Base-by-base conservation (phyloP, 2,888 invertebrate species). In the Cantharis lateralis region DNA sequence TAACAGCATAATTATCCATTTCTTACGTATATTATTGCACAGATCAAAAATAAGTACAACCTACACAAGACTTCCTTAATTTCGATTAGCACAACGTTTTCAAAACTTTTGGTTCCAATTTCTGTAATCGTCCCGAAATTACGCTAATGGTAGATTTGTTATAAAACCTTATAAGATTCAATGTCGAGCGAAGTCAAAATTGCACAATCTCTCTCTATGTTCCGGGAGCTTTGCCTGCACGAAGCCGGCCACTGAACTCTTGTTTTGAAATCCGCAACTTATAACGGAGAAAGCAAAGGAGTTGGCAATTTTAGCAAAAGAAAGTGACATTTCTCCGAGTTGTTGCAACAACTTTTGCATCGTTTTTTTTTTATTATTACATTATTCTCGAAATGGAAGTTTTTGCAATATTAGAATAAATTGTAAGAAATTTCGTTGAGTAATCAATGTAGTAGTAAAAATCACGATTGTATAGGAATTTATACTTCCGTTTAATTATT, bases 201-300 rank as follows among this genome's bases (percentile, higher is more conserved):
- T 78, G 74, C 78, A 73, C 78, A 78, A 78, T 78, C 70, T 82
- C 68, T 48, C 48, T 66, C 70, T 83, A 66, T 66, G 64, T 84
- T 85, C 85, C 85, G 84, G 85, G 85, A 83, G 84, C 84, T 84
- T 85, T 84, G 85, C 82, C 84, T 79, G 76, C 75, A 75, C 72
- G 71, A 72, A 72, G 78, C 69, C 77, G 81, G 81, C 74, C 80
- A 81, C 75, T 81, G 81, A 81, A 81, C 81, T 76, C 77, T 63
- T 68, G 73, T 16, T 66, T 66, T 66, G 74, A 72, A 74, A 76
- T 73, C 71, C 78, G 76, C 80, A 78, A 75, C 80, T 78, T 78
- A 79, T 80, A 78, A 78, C 76, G 79, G 81, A 81, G 81, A 81
- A 80, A 81, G 81, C 81, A 74, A 77, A 77, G 78, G 78, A 80